Evolutionary conservation across 2,888 invertebrate genomes (phyloP).

Genomic region (Tinea trinotella): DNA sequence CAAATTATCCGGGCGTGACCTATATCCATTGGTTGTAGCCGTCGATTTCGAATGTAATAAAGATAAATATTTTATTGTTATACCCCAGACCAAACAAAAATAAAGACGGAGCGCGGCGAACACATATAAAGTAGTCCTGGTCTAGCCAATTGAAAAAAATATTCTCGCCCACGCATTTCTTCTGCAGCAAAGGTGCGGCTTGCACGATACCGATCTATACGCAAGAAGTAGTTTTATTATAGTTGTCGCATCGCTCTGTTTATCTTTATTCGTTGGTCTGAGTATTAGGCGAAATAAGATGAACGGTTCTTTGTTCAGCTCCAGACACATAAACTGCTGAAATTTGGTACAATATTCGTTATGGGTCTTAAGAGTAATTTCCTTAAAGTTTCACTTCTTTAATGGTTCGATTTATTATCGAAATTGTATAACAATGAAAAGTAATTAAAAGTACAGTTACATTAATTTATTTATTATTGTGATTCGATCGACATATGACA

Average conservation of each 20-base stretch:
- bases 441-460: not conserved
- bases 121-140: no score
- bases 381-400: not conserved
- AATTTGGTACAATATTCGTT: slow-evolving; percentile 25
- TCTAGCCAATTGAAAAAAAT: no score
- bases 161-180: no score
- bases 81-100: slow-evolving; percentile 45
- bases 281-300: slow-evolving; percentile 1
- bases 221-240: no score
- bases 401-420: no score
- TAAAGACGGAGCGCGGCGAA: no score
- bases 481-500: no score
- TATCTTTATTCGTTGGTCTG: no score
- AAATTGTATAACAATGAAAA: not conserved
- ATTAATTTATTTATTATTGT: no score
- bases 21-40: slow-evolving; percentile 28
- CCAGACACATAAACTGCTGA: slow-evolving; percentile 54
- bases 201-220: no score
- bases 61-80: slow-evolving; percentile 47
- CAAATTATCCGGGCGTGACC: slow-evolving; percentile 31
- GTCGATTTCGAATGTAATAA: slow-evolving; percentile 32
- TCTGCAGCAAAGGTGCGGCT: no score
- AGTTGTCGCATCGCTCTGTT: no score
- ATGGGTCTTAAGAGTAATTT: not conserved
- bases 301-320: slow-evolving; percentile 47